Conservation (phyloP, 2,888 invertebrate species). For the Pilophorus perplexus region DNA sequence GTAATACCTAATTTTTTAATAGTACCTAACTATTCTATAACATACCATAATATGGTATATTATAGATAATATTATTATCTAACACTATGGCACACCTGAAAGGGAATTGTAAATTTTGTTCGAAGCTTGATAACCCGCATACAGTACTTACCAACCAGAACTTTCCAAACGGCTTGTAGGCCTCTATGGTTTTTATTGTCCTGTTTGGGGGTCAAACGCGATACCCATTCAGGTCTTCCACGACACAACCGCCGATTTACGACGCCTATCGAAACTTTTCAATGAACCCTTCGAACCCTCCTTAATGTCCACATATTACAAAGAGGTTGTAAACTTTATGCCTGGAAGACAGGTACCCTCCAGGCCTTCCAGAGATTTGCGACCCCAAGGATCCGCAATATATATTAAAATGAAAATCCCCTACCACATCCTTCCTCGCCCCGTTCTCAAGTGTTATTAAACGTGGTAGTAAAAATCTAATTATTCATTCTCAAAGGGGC, state of each 20-base stretch:
- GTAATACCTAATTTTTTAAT: no score
- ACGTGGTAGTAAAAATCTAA: conserved; percentile 30
- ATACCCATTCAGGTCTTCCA: conserved; percentile 25
- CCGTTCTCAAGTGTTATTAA: conserved; percentile 27
- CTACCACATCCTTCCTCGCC: background rate
- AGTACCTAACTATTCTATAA: no score
- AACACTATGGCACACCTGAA: no score
- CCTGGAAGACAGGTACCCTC: conserved; percentile 24
- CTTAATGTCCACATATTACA: conserved; percentile 27
- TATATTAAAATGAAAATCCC: conserved; percentile 23
- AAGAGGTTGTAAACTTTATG: conserved; percentile 24
- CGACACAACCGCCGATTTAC: conserved; percentile 23
- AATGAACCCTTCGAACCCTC: conserved; percentile 9
- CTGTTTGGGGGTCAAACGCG: no score
- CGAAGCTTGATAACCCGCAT: no score
- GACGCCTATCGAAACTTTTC: conserved; percentile 27
- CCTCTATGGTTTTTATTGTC: no score
- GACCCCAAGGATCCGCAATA: conserved; percentile 1
- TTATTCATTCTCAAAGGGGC: conserved; percentile 20
- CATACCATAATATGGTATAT: no score
- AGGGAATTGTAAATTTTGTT: no score
- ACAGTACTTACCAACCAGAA: no score
- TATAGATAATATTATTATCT: no score
- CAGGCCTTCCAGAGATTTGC: conserved; percentile 16
- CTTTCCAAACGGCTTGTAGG: no score